Percentiles rank a stretch among this genome's conserved stretches.
Evolutionary conservation across 2,797 vertebrate species (phyloP).

Genomic region (Stomatorhinus walkeri): DNA sequence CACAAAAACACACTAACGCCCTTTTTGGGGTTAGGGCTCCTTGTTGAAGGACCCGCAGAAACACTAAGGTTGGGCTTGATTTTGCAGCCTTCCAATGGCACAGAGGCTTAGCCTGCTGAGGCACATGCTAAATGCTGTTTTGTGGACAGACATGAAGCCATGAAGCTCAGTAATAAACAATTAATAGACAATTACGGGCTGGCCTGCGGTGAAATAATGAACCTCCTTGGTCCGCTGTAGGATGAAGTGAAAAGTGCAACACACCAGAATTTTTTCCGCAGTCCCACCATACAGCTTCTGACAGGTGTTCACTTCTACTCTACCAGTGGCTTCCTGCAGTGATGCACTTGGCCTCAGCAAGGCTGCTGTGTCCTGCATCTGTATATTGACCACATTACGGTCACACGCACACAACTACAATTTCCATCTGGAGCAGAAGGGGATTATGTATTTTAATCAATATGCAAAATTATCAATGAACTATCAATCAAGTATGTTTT

Average conservation of each 20-base stretch:
- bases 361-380: neutral
- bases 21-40: no score
- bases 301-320: neutral
- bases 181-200: no score
- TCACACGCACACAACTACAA: neutral
- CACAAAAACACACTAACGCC: neutral
- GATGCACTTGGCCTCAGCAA: neutral
- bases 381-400: neutral
- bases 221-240: no score
- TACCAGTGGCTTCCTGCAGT: neutral
- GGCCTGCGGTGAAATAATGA: no score
- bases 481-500: neutral
- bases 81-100: no score
- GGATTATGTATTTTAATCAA: neutral
- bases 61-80: no score
- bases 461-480: neutral
- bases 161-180: no score
- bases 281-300: neutral
- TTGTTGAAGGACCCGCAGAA: no score
- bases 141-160: no score
- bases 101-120: no score
- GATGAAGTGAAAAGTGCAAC: no score
- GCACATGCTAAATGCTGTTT: no score
- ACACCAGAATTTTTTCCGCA: neutral
- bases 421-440: neutral